Base-by-base conservation (phyloP, 1,140 invertebrate genomes). In the Papilio glaucus region DNA sequence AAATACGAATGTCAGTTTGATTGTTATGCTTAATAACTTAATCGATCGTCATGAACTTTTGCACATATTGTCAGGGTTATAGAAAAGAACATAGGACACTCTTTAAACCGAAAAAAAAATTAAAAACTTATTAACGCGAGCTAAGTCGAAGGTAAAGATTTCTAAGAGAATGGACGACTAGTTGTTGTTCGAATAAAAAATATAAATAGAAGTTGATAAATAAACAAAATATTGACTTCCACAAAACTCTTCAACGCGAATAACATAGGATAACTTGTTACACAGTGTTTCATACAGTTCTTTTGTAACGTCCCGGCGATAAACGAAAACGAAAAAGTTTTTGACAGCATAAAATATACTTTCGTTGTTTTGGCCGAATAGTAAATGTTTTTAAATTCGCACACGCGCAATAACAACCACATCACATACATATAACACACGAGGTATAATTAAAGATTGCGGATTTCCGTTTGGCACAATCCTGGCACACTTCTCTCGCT, bases 321-420 rank as follows among this genome's bases (percentile, higher is more conserved):
- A 63, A 18, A 13, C n/a, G 18, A 38, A 18, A 29, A 61, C 26
- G 21, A 38, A 63, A 63, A 63, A 63, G 61, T 63, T 63, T 63
- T 15, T 63, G 26, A 63, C 26, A 63, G 33, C 38, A 63, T 9
- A 63, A 63, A 63, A 33, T 13, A 6, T 29, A 13, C 13, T 37
- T 63, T 49, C 45, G 8, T 49, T 49, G 45, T 49, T 49, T 49
- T 9, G 45, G 0, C n/a, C n/a, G n/a, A n/a, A n/a, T n/a, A n/a
- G 12, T 49, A 21, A 18, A 49, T 49, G 6, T 49, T 42, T 42
- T 42, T 49, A 2, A 49, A 21, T 21, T 49, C 42, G 18, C n/a
- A 45, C 5, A 15, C 7, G 15, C n/a, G 15, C 15, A 45, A 45
- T 45, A 45, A 7, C n/a, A 8, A 45, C n/a, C 4, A n/a, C n/a